These are phyloP conservation scores for Ellobius talpinus DNA, from an alignment of 2,113 vertebrate genomes.

Conservation along the genomic window DNA sequence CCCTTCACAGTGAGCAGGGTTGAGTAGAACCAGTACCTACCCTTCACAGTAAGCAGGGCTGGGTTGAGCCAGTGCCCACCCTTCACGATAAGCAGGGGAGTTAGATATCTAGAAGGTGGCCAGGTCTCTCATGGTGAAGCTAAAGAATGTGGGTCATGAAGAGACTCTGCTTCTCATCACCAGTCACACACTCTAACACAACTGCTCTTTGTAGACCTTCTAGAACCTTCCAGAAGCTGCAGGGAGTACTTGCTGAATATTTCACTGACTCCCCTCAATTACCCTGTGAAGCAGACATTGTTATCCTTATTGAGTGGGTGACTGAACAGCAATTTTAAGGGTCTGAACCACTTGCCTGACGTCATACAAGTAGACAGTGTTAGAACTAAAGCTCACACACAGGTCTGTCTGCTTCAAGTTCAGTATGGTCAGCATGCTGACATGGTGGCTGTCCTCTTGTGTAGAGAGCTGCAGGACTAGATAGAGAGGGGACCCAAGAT, in stretches of 20 bases:
- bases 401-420: neutral
- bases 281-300: neutral
- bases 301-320: neutral
- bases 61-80: neutral
- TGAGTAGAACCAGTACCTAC: too few relatives aligned
- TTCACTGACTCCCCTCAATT: neutral
- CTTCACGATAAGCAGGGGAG: neutral
- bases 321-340: neutral
- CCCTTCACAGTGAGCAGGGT: too few relatives aligned
- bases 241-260: neutral
- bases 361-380: neutral
- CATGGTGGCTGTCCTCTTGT: neutral
- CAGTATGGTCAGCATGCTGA: neutral
- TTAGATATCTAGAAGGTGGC: too few relatives aligned
- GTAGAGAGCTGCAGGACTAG: neutral
- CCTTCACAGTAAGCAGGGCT: neutral
- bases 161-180: neutral
- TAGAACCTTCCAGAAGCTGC: neutral
- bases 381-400: neutral
- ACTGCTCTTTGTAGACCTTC: neutral
- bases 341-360: neutral
- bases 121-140: rapidly evolving
- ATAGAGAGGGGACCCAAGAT: neutral
- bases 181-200: neutral
- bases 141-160: neutral